Percentiles rank a stretch among this genome's conserved stretches.
phyloP scores from a whole-genome alignment of 2,888 invertebrate genomes.

The Hypomecis atomaria region DNA sequence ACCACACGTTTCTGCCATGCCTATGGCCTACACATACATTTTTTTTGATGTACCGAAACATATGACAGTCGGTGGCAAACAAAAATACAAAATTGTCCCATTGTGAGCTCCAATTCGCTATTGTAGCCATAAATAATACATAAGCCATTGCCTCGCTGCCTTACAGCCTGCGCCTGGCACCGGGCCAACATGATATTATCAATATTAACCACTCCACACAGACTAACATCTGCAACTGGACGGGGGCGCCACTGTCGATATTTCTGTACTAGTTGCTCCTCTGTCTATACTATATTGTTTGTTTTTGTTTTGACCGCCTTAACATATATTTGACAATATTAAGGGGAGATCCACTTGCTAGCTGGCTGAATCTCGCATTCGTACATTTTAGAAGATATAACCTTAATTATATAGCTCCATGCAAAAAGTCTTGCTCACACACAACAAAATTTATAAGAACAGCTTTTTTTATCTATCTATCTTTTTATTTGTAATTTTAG shows the following conservation, averaged over 20 bases:
- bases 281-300: too few relatives aligned
- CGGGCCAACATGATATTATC: constrained; percentile 37
- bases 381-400: too few relatives aligned
- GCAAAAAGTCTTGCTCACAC: too few relatives aligned
- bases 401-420: too few relatives aligned
- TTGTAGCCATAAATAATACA: background rate
- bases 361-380: too few relatives aligned
- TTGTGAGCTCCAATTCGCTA: background rate
- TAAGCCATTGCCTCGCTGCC: constrained; percentile 5
- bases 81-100: background rate
- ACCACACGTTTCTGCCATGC: too few relatives aligned
- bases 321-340: too few relatives aligned
- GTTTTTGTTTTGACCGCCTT: too few relatives aligned
- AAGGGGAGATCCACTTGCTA: too few relatives aligned
- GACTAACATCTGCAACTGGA: background rate
- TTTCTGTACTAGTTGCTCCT: background rate
- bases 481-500: too few relatives aligned
- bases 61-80: background rate
- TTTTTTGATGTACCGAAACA: background rate
- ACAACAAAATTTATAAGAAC: too few relatives aligned
- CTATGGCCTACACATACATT: background rate
- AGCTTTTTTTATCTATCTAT: too few relatives aligned
- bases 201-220: constrained; percentile 27
- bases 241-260: background rate
- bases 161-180: constrained; percentile 27